Evolutionary conservation across 2,113 vertebrate species (phyloP), one percentile per base, ranked within the genome.

Genomic region (Scartelaos histophorus): DNA sequence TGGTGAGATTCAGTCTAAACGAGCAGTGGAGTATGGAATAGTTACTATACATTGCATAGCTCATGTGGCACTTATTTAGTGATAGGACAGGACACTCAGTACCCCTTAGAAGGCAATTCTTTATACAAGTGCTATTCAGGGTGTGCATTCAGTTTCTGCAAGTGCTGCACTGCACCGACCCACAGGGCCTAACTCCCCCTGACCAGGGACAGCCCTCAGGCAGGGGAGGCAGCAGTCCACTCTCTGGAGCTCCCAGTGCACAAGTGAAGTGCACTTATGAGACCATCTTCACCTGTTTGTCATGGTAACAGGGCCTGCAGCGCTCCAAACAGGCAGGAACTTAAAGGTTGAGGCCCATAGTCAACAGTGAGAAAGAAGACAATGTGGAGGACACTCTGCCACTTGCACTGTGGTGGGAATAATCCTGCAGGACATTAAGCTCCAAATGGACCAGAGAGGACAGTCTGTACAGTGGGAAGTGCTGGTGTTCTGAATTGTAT

Each of bases 41-140:
- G 93, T 95, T 95, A 93, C 94, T 96, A 94, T 97, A 96, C 95
- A 97, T 98, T 99, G 98, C 97, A 98, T 99, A 98, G 97, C 94
- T 98, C 95, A 93, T 91, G 94, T 94, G 95, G 95, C 95, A 96
- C 95, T 95, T 95, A 94, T 93, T 85, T 88, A 90, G 73, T 47
- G 16, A 89, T 82, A 89, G 80, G 88, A 92, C 90, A 92, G 89
- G 93, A 93, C 93, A 92, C 95, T 94, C 89, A 88, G 93, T 94
- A 94, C 95, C 96, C 95, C 94, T 93, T 93, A 93, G 92, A 96
- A 97, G 95, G 96, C 95, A 94, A 94, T 94, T 93, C 92, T 95
- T 93, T 94, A 93, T 92, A 95, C 96, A 97, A 98, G 96, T 97
- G 97, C 95, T 97, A 93, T 92, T 93, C 83, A 94, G 87, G 94